phyloP scores from a whole-genome alignment of 2,888 invertebrate genomes.

The Eulithis testata region DNA sequence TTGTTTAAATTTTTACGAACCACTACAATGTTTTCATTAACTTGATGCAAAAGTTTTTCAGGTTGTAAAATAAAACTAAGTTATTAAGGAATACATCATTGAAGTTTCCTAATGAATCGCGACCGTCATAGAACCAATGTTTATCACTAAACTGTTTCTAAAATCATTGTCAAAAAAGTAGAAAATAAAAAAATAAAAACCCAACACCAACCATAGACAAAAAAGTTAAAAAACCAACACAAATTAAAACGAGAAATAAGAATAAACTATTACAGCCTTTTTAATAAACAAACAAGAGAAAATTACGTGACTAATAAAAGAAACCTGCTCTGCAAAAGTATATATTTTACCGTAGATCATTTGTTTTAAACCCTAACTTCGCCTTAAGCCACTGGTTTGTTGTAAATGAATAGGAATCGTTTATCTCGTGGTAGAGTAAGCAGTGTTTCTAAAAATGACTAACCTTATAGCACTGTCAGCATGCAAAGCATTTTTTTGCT shows the following conservation, averaged over 20 bases:
- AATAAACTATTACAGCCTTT: no score
- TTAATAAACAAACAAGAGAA: no score
- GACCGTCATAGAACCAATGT: background rate
- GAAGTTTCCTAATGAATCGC: background rate
- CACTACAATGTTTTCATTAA: constrained; percentile 45
- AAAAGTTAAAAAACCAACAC: no score
- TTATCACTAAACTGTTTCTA: background rate
- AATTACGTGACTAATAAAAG: no score
- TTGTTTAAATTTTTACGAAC: constrained; percentile 59
- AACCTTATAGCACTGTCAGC: background rate
- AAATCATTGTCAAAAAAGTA: background rate
- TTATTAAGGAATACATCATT: constrained; percentile 9
- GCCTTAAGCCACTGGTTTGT: constrained; percentile 19
- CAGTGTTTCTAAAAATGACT: background rate
- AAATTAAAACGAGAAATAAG: no score
- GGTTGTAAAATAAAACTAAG: constrained; percentile 14
- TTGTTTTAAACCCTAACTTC: constrained; percentile 16
- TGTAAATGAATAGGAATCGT: constrained; percentile 22
- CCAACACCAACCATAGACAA: background rate
- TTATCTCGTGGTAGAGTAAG: constrained; percentile 16
- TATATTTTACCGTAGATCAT: constrained; percentile 10
- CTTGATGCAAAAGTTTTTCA: constrained; percentile 37
- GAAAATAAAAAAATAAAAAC: no score
- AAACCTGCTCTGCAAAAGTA: background rate
- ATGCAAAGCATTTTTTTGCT: no score